phyloP scores from a whole-genome alignment of 2,888 invertebrate species.

The Epinotia nisella region DNA sequence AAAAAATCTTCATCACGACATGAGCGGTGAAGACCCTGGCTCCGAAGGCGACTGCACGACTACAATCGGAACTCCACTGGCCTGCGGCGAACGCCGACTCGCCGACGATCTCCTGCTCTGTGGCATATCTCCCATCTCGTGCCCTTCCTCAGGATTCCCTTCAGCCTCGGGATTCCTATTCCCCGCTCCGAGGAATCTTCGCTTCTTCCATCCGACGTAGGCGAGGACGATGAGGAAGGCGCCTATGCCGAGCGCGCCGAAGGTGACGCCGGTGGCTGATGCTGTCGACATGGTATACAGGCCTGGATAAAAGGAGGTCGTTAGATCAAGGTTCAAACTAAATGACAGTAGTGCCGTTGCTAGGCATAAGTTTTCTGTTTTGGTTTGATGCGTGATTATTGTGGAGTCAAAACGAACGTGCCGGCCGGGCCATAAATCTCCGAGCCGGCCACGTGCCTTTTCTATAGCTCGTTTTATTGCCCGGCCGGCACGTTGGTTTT shows the following conservation, averaged over 20 bases:
- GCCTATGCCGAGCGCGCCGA: conserved; percentile 63
- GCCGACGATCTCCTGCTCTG: conserved; percentile 9
- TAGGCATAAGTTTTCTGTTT: no score
- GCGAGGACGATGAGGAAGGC: conserved; percentile 60
- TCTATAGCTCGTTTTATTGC: no score
- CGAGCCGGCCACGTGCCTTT: no score
- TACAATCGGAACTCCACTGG: conserved; percentile 55
- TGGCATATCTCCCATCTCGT: conserved; percentile 46
- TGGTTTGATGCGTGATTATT: no score
- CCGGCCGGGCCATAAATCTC: no score
- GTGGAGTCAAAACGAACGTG: no score
- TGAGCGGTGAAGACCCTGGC: conserved; percentile 53
- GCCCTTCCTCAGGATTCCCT: conserved; percentile 57
- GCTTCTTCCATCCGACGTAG: conserved; percentile 68
- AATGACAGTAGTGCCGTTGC: no score
- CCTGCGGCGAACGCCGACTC: conserved; percentile 41
- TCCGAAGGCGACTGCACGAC: conserved; percentile 66
- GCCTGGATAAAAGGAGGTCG: conserved; percentile 57
- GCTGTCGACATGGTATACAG: conserved; percentile 74
- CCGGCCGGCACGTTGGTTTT: no score
- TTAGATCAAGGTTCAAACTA: neutral
- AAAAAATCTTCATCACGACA: conserved; percentile 12
- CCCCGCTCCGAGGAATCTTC: conserved; percentile 59
- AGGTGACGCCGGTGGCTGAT: conserved; percentile 70
- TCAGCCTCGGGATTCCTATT: conserved; percentile 50